Evolutionary conservation across 1,140 invertebrate genomes (phyloP), one percentile per base, ranked within the genome.

Genomic region (Cydia fagiglandana): DNA sequence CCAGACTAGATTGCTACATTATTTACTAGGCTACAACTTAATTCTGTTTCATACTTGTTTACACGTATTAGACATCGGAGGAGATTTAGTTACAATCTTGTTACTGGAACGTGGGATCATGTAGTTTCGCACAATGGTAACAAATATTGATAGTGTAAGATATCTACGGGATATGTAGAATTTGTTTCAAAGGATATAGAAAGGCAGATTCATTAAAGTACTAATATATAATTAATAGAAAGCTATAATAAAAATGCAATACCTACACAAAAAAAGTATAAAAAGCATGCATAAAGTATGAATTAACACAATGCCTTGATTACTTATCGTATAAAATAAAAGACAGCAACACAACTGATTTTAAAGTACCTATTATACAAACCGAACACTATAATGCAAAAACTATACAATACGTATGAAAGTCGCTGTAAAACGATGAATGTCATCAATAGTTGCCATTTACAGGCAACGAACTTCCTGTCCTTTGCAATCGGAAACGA

Each of bases 1-100:
- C 38, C 66, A 24, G 66, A 30, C 66, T 70, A 70, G 66, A 70
- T 70, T 24, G 56, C 56, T 61, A 61, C 56, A 61, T 61, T 61
- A 61, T 61, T 61, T 20, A 61, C 56, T 61, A 61, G 56, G 56
- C 56, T 61, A 61, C 56, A 61, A 24, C 56, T 61, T 61, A 61
- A 61, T 61, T 61, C 56, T 61, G 20, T 61, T 61, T 61, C 56
- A 61, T 61, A 61, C 56, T 61, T 61, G 56, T 61, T 61, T 24
- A 61, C 56, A 61, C 56, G 56, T 24, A 24, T 61, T 61, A 61
- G 56, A 61, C 20, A 61, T n/a, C 20, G n/a, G 56, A 10, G 56
- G n/a, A n/a, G 56, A 61, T 61, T 61, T 24, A 9, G 56, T 61
- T 61, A 61, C 56, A 61, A 61, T 56, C 56, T 24, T 24, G 56